Evolutionary conservation across 2,113 vertebrate genomes (phyloP).

Genomic region (Erinaceus europaeus): DNA sequence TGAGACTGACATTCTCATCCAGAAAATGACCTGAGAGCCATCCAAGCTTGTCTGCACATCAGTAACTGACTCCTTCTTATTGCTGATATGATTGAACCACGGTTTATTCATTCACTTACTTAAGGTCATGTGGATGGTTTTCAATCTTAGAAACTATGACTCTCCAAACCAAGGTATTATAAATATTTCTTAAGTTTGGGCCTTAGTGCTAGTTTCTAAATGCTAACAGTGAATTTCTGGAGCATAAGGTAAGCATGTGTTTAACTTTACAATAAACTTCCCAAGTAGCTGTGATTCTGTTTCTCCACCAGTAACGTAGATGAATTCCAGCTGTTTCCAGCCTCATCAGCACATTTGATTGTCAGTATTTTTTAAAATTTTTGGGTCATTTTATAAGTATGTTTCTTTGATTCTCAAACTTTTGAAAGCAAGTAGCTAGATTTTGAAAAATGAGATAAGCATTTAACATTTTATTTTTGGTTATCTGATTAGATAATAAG

Average conservation of each 20-base stretch:
- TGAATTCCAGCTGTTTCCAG: not conserved
- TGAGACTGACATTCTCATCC: not conserved
- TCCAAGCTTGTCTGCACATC: not conserved
- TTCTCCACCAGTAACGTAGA: not conserved
- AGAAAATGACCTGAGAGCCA: not conserved
- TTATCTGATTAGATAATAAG: not conserved
- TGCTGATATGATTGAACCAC: not conserved
- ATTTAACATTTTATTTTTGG: not conserved
- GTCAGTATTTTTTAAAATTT: not conserved
- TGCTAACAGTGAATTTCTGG: not conserved
- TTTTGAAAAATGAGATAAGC: not conserved
- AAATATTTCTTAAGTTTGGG: not conserved
- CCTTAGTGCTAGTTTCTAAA: not conserved
- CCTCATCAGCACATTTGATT: not conserved
- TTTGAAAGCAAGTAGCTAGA: not conserved
- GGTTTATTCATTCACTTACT: not conserved
- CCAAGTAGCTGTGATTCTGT: not conserved
- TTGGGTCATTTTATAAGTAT: not conserved
- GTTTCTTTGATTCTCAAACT: not conserved
- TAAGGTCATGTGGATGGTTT: not conserved
- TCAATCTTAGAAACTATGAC: not conserved
- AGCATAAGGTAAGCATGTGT: not conserved
- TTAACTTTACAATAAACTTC: slow-evolving; percentile 2
- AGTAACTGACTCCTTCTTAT: not conserved
- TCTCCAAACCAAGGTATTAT: not conserved